These are phyloP conservation scores for Synergus umbraculus DNA, from an alignment of 2,888 invertebrate genomes.

Conservation along the genomic window DNA sequence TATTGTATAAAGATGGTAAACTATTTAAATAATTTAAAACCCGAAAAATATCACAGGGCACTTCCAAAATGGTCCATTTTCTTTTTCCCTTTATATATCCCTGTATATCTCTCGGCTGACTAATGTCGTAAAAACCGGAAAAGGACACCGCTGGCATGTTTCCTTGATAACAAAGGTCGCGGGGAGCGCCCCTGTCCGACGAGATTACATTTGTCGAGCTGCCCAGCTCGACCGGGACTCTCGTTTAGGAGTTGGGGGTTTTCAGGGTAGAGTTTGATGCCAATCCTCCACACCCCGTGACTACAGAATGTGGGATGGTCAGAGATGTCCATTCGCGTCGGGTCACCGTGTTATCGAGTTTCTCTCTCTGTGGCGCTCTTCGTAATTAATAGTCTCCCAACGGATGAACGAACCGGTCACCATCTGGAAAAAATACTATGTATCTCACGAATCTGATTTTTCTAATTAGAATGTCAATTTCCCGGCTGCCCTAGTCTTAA, in stretches of 20 bases:
- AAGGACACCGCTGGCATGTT: constrained; percentile 29
- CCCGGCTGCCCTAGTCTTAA: too few relatives aligned
- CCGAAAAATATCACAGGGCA: constrained; percentile 44
- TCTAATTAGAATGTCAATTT: constrained; percentile 23
- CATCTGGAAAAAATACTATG: background rate
- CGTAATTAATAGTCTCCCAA: constrained; percentile 38
- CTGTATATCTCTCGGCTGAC: background rate
- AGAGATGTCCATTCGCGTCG: constrained; percentile 23
- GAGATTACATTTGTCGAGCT: constrained; percentile 70
- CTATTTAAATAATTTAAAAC: constrained; percentile 46
- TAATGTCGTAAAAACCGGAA: constrained; percentile 41
- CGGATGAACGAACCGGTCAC: constrained; percentile 26
- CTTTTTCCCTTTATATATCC: constrained; percentile 22
- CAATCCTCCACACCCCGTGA: constrained; percentile 54
- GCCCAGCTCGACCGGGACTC: constrained; percentile 57
- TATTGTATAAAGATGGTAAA: too few relatives aligned
- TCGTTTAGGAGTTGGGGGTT: constrained; percentile 43
- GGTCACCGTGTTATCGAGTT: constrained; percentile 21
- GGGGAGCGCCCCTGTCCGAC: constrained; percentile 64
- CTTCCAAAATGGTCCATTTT: background rate
- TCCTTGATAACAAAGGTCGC: constrained; percentile 39
- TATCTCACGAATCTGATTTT: background rate
- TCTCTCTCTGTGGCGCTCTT: constrained; percentile 27
- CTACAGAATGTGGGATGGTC: constrained; percentile 36
- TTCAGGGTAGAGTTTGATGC: constrained; percentile 62